Base-by-base conservation (phyloP, 2,113 vertebrate species). In the Rhynchomys soricoides region DNA sequence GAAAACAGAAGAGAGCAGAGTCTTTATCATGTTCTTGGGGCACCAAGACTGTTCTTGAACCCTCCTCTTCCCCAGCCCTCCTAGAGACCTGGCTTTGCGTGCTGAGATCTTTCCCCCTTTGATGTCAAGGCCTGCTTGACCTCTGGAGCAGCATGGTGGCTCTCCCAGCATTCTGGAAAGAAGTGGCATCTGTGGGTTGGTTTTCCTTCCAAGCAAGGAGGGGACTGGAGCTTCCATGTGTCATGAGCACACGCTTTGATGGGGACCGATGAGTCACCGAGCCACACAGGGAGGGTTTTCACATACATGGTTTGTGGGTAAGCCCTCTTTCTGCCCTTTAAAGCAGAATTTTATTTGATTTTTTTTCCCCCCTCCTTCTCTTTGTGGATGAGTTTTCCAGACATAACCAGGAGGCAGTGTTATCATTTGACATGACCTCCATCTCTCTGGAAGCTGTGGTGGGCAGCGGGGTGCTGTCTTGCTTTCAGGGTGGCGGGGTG, bases 261-360 rank as follows among this genome's bases (percentile, higher is more conserved):
- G 97, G 97, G 98, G 86, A 97, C 96, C 90, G 87, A 92, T 98
- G 98, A 98, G 97, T 98, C 98, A 98, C 97, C 45, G 26, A 96
- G 73, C 97, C 96, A 29, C 62, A 93, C 83, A 93, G 95, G 93
- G 95, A 96, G 77, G 66, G 19, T 90, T 91, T 91, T 90, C 95
- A 94, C 85, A n/a, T 89, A 91, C 86, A 94, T 8, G 52, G 64
- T 81, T 96, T 94, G 85, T 3, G 90, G 95, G 90, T 55, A 73
- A 96, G 81, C 92, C 96, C 83, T 66, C 93, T 96, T 96, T 94
- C 93, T 96, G 90, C 82, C 89, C 93, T 97, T 96, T 92, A 95
- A 95, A 73, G 86, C 89, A 94, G 93, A 94, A 68, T 45, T 85
- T 83, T 90, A 5, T 70, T 90, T 70, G 12, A 62, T 34, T 21